phyloP scores from a whole-genome alignment of 2,797 vertebrate species.

The Oreochromis mossambicus region DNA sequence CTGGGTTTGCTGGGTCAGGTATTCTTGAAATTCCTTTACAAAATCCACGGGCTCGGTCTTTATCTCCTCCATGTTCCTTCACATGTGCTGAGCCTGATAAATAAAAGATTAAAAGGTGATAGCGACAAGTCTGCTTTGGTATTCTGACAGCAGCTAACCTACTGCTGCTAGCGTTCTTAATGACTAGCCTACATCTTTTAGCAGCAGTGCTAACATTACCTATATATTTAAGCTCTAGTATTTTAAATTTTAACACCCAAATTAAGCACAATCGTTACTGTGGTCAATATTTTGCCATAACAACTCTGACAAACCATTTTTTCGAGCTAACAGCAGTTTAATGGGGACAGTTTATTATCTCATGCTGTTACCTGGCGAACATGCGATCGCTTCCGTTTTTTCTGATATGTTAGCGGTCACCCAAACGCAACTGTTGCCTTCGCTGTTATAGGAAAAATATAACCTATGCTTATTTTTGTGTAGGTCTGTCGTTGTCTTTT shows the following conservation, averaged over 20 bases:
- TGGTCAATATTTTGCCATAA: not conserved
- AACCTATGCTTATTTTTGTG: not conserved
- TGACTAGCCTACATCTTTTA: not conserved
- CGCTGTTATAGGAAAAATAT: accelerated
- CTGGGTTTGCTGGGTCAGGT: conserved; percentile 96
- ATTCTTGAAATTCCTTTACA: conserved; percentile 98
- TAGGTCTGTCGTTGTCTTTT: not conserved
- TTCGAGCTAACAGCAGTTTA: not conserved
- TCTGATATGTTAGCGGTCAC: not conserved
- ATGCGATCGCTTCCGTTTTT: not conserved
- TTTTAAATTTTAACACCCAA: not conserved
- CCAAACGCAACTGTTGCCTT: conserved; percentile 33
- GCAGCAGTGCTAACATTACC: not conserved
- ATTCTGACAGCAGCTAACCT: not conserved
- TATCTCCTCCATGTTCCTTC: conserved; percentile 86
- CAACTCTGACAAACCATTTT: not conserved
- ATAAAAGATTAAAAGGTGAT: not conserved
- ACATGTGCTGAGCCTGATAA: not conserved
- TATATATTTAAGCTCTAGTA: not conserved
- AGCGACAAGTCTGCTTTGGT: not conserved
- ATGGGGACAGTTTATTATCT: not conserved
- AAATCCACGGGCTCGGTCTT: conserved; percentile 97
- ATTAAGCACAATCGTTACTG: accelerated
- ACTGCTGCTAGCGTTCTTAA: not conserved
- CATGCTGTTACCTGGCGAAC: not conserved